Percentiles rank a stretch among this genome's conserved stretches.
These are phyloP conservation scores for Nyctereutes procyonoides DNA, from an alignment of 2,113 vertebrate genomes.

Conservation along the genomic window DNA sequence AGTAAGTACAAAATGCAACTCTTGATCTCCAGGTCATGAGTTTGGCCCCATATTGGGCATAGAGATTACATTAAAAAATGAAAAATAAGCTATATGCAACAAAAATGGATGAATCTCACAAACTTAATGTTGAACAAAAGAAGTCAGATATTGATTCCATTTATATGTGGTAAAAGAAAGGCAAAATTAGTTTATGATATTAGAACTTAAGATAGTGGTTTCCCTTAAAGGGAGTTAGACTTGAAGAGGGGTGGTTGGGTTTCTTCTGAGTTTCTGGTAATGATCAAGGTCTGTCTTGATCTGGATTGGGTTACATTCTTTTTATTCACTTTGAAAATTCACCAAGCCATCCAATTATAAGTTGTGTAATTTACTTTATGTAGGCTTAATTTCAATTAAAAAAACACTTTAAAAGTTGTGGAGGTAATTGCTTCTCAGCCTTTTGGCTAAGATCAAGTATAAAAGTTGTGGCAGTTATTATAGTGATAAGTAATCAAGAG, in stretches of 20 bases:
- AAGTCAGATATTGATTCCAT: not conserved
- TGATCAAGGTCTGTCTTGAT: constrained; percentile 31
- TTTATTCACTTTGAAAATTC: constrained; percentile 57
- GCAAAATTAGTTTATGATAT: constrained; percentile 16
- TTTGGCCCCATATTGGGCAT: not conserved
- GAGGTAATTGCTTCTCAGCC: not conserved
- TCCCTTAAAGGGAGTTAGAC: not conserved
- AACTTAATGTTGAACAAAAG: constrained; percentile 9
- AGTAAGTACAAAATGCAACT: not conserved
- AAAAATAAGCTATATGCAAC: constrained; percentile 30
- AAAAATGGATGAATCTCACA: constrained; percentile 40
- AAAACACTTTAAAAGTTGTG: not conserved
- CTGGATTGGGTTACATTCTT: not conserved
- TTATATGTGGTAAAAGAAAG: not conserved
- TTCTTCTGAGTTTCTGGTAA: not conserved
- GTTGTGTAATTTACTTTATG: constrained; percentile 24
- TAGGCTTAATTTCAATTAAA: not conserved
- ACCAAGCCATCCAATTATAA: constrained; percentile 20
- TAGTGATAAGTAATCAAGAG: constrained; percentile 46
- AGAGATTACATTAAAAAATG: not conserved
- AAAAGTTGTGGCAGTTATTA: constrained; percentile 31
- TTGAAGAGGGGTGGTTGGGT: not conserved
- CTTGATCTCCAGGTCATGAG: not conserved
- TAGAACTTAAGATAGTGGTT: constrained; percentile 30
- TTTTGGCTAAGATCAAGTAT: not conserved